phyloP scores from a whole-genome alignment of 1,140 invertebrate genomes.

The Araneus ventricosus region DNA sequence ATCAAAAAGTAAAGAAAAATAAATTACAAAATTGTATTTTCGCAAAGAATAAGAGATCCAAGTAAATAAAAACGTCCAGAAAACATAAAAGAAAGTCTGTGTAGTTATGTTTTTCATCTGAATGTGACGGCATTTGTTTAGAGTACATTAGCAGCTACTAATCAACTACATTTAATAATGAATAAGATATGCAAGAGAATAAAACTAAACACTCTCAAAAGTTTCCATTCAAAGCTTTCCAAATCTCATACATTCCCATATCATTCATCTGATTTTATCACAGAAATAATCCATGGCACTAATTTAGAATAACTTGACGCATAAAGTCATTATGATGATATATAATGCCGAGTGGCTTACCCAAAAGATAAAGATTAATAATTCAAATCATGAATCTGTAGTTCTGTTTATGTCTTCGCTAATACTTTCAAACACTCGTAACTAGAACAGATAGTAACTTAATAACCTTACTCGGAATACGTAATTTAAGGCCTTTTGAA shows the following conservation, averaged over 20 bases:
- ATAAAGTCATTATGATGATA: slow-evolving; percentile 1
- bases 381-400: background rate
- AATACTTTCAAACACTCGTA: slow-evolving; percentile 12
- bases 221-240: background rate
- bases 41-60: no score
- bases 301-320: background rate
- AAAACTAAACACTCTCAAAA: no score
- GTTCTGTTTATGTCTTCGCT: background rate
- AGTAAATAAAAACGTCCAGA: no score
- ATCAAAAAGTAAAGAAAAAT: no score
- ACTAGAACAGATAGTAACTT: slow-evolving; percentile 9
- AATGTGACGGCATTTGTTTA: no score
- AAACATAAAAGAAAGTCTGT: no score
- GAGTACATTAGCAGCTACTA: no score
- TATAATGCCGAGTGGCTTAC: background rate
- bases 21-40: no score
- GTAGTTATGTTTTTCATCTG: no score
- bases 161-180: no score
- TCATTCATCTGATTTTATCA: background rate
- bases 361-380: slow-evolving; percentile 14
- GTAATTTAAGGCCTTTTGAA: slow-evolving; percentile 57
- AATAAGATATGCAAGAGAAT: no score
- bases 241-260: background rate
- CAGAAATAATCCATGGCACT: background rate
- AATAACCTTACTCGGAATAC: slow-evolving; percentile 48